phyloP scores from a whole-genome alignment of 2,113 vertebrate genomes.

The Genyomyrus donnyi region DNA sequence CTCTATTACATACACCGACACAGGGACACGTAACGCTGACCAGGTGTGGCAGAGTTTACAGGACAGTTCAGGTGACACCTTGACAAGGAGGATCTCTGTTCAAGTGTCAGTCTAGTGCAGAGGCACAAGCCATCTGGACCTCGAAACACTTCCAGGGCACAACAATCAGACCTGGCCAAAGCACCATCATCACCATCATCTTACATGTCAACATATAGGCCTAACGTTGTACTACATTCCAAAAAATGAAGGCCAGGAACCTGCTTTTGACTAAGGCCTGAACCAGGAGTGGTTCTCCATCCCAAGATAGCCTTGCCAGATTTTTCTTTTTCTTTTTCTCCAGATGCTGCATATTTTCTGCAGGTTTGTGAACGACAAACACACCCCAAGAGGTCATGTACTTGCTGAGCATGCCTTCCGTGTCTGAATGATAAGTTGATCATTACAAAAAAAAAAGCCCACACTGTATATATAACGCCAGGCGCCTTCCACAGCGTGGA shows the following conservation, averaged over 20 bases:
- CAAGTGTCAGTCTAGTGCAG: neutral
- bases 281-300: neutral
- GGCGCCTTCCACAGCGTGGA: neutral
- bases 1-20: neutral
- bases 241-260: neutral
- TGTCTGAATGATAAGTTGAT: slow-evolving; percentile 6
- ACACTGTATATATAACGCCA: neutral
- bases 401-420: neutral
- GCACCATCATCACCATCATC: neutral
- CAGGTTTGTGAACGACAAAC: neutral
- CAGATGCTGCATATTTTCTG: neutral
- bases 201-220: neutral
- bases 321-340: neutral
- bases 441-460: slow-evolving; percentile 1
- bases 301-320: neutral
- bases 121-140: neutral
- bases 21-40: neutral
- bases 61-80: neutral
- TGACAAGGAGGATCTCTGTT: neutral
- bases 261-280: neutral
- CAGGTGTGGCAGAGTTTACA: neutral
- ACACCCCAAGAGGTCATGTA: neutral
- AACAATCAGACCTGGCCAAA: neutral
- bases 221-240: neutral
- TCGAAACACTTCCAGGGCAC: neutral